phyloP scores from a whole-genome alignment of 2,888 invertebrate genomes.

The Bembecia ichneumoniformis region DNA sequence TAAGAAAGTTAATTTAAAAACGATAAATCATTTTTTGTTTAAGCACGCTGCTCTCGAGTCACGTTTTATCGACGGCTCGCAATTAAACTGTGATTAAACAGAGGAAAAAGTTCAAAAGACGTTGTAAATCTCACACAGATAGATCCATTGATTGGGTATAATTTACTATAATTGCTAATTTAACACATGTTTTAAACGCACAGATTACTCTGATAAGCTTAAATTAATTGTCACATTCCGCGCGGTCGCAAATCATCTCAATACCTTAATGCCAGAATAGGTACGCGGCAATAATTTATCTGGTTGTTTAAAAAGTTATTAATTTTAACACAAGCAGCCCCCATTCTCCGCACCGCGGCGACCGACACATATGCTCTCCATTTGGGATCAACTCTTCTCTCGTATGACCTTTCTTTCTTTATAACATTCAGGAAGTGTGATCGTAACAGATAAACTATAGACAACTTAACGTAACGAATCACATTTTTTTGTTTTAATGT shows the following conservation, averaged over 20 bases:
- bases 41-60: slow-evolving; percentile 5
- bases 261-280: neutral
- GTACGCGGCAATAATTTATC: neutral
- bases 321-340: neutral
- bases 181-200: neutral
- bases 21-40: slow-evolving; percentile 12
- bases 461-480: no score
- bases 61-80: neutral
- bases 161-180: neutral
- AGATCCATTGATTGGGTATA: neutral
- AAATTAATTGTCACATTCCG: neutral
- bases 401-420: neutral
- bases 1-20: slow-evolving; percentile 14
- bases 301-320: neutral
- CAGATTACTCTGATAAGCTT: neutral
- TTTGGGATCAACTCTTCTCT: neutral
- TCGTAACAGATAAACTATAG: no score
- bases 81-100: slow-evolving; percentile 1
- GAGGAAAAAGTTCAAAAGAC: neutral
- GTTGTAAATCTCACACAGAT: slow-evolving; percentile 2
- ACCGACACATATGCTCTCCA: neutral
- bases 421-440: neutral
- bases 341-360: neutral
- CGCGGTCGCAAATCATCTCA: neutral
- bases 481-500: no score